Evolutionary conservation across 2,888 invertebrate genomes (phyloP).

Genomic region (Apeira syringaria): DNA sequence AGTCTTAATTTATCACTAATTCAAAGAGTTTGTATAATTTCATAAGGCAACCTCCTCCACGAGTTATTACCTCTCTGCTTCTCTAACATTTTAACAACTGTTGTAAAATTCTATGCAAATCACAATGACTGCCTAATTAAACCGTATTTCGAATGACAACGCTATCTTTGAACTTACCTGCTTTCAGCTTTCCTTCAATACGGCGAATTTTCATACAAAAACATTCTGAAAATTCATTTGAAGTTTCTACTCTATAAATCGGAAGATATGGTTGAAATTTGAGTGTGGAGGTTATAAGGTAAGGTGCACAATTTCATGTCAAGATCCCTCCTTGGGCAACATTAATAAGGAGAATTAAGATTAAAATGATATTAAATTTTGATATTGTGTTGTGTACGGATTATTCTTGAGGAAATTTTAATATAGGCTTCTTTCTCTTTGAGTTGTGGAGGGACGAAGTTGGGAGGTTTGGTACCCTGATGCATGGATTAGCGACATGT

Average conservation of each 20-base stretch:
- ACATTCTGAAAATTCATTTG: constrained; percentile 3
- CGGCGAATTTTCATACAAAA: constrained; percentile 32
- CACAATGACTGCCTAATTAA: constrained; percentile 70
- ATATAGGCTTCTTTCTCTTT: constrained; percentile 68
- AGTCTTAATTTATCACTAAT: no score
- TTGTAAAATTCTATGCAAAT: constrained; percentile 37
- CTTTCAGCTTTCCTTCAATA: constrained; percentile 54
- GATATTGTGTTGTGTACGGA: constrained; percentile 82
- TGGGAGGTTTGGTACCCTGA: constrained; percentile 15
- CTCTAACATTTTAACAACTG: constrained; percentile 17
- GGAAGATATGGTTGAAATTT: constrained; percentile 30
- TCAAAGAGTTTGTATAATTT: no score
- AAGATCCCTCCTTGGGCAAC: constrained; percentile 68
- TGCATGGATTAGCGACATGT: constrained; percentile 10
- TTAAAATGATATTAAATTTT: constrained; percentile 84
- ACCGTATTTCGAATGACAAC: constrained; percentile 60
- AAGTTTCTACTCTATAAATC: constrained; percentile 23
- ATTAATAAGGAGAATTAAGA: constrained; percentile 82
- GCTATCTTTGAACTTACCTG: constrained; percentile 81
- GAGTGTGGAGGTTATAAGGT: constrained; percentile 14
- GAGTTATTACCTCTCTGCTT: constrained; percentile 15
- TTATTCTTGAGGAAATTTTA: constrained; percentile 78
- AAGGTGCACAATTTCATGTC: constrained; percentile 51
- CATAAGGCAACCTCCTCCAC: no score
- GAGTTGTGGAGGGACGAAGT: constrained; percentile 42